phyloP scores from a whole-genome alignment of 2,113 vertebrate species.

The Dolichallabes microphthalmus region DNA sequence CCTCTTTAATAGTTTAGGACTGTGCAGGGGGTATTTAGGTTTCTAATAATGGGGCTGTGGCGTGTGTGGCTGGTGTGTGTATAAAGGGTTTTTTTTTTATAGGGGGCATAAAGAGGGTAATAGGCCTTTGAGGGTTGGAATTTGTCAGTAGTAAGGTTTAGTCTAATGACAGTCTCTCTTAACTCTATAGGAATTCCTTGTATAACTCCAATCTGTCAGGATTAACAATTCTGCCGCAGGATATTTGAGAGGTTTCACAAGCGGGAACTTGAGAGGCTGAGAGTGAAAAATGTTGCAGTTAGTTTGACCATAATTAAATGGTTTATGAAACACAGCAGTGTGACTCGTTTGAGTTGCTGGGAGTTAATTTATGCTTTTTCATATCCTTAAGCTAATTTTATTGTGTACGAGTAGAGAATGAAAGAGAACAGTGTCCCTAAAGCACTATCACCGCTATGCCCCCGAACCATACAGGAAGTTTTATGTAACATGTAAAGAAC shows the following conservation, averaged over 20 bases:
- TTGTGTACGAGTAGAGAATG: neutral
- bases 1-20: conserved; percentile 44
- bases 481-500: neutral
- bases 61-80: conserved; percentile 40
- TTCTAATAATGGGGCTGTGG: conserved; percentile 48
- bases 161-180: conserved; percentile 43
- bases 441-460: neutral
- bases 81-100: conserved; percentile 35
- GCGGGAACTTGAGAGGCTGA: conserved; percentile 3
- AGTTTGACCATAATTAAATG: conserved; percentile 5
- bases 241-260: conserved; percentile 22
- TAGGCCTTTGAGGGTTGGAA: conserved; percentile 51
- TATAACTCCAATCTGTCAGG: conserved; percentile 30
- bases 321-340: conserved; percentile 1
- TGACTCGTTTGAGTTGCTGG: neutral
- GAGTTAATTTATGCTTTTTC: neutral
- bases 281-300: conserved; percentile 22
- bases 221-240: conserved; percentile 20
- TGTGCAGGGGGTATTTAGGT: conserved; percentile 45
- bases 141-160: conserved; percentile 47
- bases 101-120: conserved; percentile 46
- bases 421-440: neutral
- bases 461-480: neutral
- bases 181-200: conserved; percentile 38
- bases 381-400: conserved; percentile 15